Evolutionary conservation across 2,113 vertebrate genomes (phyloP), one percentile per base, ranked within the genome.

Genomic region (Phyllostomus discolor): DNA sequence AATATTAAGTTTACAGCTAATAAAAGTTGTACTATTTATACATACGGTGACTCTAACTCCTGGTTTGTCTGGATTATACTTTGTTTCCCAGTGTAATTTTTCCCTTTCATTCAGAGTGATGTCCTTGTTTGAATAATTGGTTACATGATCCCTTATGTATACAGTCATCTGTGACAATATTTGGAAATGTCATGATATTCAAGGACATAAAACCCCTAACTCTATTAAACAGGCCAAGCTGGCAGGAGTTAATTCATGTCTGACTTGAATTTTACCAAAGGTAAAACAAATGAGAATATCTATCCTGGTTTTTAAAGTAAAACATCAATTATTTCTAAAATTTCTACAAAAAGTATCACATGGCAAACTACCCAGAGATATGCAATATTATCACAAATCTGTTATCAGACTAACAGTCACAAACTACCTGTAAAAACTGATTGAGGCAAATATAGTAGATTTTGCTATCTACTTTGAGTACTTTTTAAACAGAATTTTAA

Each of bases 221-320:
- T 38, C 54, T 85, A 24, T 54, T 82, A 64, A 93, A 91, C 15
- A 95, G 52, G 20, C 35, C 81, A 91, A 50, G 28, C 28, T 62
- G 33, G 19, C 62, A 95, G 82, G 22, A 93, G 35, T 15, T 80
- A 80, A 97, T 79, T 86, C 20, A 83, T 78, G 31, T 50, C 35
- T 90, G 64, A 89, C 57, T 83, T 80, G 28, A 93, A 91, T 93
- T 95, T 95, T 95, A 76, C 52, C 81, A 94, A 76, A 93, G 52
- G 22, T 43, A 83, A 90, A 86, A 91, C 43, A 83, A 88, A 95
- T 89, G 41, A 79, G 79, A 88, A 86, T 78, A 83, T 35, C 22
- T 64, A 41, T 88, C 64, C 33, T 67, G 6, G 5, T 70, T 97
- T 91, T 57, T 84, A 72, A 95, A 81, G 72, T 46, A 84, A 81